Percentiles rank a stretch among this genome's conserved stretches.
Evolutionary conservation across 2,888 invertebrate genomes (phyloP).

Genomic region (Bimastos eiseni): DNA sequence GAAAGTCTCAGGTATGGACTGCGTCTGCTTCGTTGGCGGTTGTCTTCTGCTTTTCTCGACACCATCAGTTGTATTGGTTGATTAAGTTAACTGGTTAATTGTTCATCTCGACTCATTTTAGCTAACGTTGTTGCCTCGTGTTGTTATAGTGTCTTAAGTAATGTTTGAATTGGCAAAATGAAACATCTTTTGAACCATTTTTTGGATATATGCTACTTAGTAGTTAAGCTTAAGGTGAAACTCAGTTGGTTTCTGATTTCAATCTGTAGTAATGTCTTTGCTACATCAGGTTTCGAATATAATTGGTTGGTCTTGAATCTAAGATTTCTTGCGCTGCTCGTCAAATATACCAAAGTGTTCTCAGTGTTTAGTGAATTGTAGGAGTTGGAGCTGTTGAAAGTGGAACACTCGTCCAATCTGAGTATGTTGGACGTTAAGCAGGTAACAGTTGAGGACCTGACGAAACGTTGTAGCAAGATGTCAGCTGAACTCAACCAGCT

Average conservation of each 20-base stretch:
- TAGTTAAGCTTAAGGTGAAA: background rate
- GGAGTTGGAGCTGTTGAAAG: slow-evolving; percentile 13
- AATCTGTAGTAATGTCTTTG: background rate
- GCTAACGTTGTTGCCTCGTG: background rate
- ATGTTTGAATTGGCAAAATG: too few relatives aligned
- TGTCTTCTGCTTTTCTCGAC: background rate
- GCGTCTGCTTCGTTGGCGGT: background rate
- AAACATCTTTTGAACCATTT: background rate
- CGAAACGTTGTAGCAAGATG: background rate
- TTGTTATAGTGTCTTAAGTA: too few relatives aligned
- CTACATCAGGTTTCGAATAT: background rate
- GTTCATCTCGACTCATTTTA: background rate
- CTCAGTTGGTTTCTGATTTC: background rate
- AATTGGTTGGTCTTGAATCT: background rate
- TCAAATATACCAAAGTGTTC: background rate
- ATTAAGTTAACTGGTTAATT: background rate
- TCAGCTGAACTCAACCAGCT: background rate
- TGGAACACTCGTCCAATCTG: background rate
- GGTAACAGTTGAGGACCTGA: background rate
- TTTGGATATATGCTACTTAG: too few relatives aligned
- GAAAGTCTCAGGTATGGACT: background rate
- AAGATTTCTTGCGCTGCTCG: too few relatives aligned
- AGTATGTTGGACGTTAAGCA: slow-evolving; percentile 9
- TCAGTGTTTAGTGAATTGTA: background rate
- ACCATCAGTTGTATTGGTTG: background rate